Conservation (phyloP, 1,140 invertebrate species). For the Coenobita brevimanus region DNA sequence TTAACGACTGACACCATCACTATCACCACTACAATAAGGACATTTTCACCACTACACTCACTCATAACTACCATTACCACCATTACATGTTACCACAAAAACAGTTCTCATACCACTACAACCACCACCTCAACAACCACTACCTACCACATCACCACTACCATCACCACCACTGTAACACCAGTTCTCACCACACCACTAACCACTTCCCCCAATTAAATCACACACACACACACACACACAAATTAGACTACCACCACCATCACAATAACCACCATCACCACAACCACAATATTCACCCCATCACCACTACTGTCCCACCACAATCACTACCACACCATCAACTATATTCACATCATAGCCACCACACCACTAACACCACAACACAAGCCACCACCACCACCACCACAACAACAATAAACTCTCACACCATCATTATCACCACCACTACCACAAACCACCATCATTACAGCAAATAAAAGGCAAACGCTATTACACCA, state of each 20-base stretch:
- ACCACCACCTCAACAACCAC: background rate
- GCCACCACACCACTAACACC: too few species aligned
- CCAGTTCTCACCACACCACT: background rate
- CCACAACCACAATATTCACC: background rate
- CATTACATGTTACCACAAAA: background rate
- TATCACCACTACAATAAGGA: background rate
- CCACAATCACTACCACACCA: background rate
- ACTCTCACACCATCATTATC: too few species aligned
- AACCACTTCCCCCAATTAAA: background rate
- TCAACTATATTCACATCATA: too few species aligned
- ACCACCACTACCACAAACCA: too few species aligned
- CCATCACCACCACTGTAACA: background rate
- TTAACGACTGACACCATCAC: background rate
- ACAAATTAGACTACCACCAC: background rate
- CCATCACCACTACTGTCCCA: background rate
- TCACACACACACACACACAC: background rate
- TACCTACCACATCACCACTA: background rate
- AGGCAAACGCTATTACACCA: too few species aligned
- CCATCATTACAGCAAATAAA: too few species aligned
- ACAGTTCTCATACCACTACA: background rate
- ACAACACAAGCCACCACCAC: too few species aligned
- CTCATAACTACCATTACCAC: background rate
- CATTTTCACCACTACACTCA: background rate
- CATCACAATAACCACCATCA: background rate
- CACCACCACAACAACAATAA: too few species aligned